Evolutionary conservation across 2,797 vertebrate genomes (phyloP).

Genomic region (Hypotaenidia okinawae): DNA sequence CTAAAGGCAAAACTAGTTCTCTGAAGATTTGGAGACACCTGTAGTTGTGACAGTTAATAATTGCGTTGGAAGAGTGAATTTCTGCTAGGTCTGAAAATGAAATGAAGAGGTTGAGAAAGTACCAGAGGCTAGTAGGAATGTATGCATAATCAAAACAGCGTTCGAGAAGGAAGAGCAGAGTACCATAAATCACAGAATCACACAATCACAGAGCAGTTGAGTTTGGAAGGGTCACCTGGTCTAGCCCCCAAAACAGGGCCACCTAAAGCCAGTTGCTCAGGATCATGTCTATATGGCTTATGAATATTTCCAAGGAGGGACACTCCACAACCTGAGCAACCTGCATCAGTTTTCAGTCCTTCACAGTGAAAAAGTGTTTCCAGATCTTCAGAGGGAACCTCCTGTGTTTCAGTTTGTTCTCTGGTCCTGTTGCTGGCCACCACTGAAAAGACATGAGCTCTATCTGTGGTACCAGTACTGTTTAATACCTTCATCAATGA

Average conservation of each 20-base stretch:
- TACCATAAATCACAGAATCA: background rate
- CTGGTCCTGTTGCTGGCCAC: background rate
- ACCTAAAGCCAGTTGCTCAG: background rate
- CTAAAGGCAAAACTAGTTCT: background rate
- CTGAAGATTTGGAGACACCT: background rate
- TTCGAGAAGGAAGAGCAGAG: background rate
- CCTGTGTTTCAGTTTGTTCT: background rate
- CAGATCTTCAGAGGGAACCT: background rate
- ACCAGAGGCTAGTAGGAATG: background rate
- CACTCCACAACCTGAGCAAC: background rate
- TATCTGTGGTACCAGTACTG: background rate
- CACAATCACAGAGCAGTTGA: background rate
- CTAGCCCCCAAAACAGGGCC: fast-evolving
- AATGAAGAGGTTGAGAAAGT: background rate
- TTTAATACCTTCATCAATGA: background rate
- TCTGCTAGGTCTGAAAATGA: background rate
- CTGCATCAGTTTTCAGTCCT: background rate
- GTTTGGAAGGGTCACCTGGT: background rate
- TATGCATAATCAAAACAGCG: background rate
- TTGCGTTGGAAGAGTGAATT: background rate
- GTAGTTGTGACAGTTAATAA: background rate
- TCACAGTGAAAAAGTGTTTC: background rate
- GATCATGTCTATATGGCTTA: background rate
- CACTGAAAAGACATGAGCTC: background rate
- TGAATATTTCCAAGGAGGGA: background rate